These are phyloP conservation scores for Hippocampus zosterae DNA, from an alignment of 2,113 vertebrate genomes.

Conservation along the genomic window DNA sequence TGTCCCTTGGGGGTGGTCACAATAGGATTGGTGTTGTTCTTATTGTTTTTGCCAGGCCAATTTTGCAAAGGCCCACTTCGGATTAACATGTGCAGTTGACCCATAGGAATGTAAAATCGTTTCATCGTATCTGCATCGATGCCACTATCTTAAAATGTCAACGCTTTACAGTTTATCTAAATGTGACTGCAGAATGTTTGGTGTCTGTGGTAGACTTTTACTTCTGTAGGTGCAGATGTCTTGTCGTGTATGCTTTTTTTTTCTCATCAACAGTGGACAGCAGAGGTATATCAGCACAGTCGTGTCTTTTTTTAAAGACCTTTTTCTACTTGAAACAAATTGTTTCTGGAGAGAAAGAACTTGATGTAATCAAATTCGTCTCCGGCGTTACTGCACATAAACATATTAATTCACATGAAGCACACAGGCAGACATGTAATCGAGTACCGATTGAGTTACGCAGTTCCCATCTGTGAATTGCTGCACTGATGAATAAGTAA, in stretches of 20 bases:
- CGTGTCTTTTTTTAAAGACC: background rate
- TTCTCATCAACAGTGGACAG: slow-evolving; percentile 12
- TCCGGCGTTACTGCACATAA: slow-evolving; percentile 21
- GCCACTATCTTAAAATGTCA: background rate
- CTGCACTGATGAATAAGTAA: slow-evolving; percentile 64
- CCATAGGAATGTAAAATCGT: background rate
- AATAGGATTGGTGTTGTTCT: too few relatives aligned
- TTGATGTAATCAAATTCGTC: slow-evolving; percentile 17
- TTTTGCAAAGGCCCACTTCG: background rate
- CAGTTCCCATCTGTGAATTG: slow-evolving; percentile 41
- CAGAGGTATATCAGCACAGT: background rate
- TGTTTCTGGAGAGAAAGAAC: background rate
- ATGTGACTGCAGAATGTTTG: background rate
- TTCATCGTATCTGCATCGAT: too few relatives aligned
- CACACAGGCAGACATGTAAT: slow-evolving; percentile 30
- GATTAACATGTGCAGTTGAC: background rate
- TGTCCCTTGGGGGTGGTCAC: too few relatives aligned
- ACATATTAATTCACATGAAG: slow-evolving; percentile 27
- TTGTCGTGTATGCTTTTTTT: slow-evolving; percentile 16
- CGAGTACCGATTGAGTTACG: slow-evolving; percentile 46
- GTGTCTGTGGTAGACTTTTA: too few relatives aligned
- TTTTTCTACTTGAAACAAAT: slow-evolving; percentile 9
- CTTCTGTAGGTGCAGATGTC: slow-evolving; percentile 24
- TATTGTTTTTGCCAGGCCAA: too few relatives aligned
- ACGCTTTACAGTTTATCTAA: background rate